Percentiles rank a stretch among this genome's conserved stretches.
These are phyloP conservation scores for Paedocypris sp. DNA, from an alignment of 2,113 vertebrate genomes.

Conservation along the genomic window DNA sequence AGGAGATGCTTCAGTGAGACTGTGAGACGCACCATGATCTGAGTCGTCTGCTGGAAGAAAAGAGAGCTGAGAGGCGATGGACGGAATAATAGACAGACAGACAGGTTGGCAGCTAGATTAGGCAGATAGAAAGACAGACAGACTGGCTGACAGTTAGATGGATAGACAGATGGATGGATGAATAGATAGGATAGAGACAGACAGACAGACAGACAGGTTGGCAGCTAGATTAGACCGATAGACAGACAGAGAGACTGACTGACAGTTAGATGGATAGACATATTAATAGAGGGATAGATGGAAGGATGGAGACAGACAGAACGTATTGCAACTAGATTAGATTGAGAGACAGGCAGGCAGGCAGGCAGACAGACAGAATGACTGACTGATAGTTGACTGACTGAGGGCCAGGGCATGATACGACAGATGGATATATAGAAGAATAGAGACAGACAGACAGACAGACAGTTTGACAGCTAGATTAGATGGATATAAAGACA, in stretches of 20 bases:
- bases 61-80: not conserved
- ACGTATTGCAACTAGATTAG: not conserved
- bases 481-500: not conserved
- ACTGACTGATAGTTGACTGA: no score
- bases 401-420: no score
- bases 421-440: no score
- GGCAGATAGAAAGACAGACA: no score
- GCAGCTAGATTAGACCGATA: not conserved
- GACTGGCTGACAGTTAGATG: no score
- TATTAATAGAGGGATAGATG: not conserved
- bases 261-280: not conserved
- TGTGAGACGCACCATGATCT: not conserved
- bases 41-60: not conserved
- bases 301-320: not conserved
- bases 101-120: no score
- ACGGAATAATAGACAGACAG: no score
- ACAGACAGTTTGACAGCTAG: not conserved
- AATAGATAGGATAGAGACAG: not conserved
- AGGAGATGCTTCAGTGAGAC: not conserved
- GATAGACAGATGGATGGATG: not conserved
- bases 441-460: not conserved
- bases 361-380: not conserved
- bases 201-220: not conserved
- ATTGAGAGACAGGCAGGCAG: not conserved
- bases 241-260: not conserved